These are phyloP conservation scores for Lacerta agilis DNA, from an alignment of 2,797 vertebrate species.

Conservation along the genomic window DNA sequence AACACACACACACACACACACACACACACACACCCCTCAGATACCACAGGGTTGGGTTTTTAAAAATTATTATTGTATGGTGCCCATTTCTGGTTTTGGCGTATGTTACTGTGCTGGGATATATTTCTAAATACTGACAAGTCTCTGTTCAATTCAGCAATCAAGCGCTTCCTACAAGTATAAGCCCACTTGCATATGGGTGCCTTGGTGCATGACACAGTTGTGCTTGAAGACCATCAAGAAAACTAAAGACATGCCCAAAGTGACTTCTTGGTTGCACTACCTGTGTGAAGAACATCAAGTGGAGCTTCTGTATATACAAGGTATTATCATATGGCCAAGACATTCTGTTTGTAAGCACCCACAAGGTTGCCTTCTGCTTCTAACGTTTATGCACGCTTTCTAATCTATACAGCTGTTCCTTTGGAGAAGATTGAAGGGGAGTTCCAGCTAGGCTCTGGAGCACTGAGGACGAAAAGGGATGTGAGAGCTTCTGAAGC, in stretches of 20 bases:
- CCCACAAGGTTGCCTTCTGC: slow-evolving; percentile 16
- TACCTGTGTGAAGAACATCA: slow-evolving; percentile 76
- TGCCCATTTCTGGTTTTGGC: not conserved
- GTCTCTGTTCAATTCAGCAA: slow-evolving; percentile 62
- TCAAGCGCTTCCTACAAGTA: slow-evolving; percentile 49
- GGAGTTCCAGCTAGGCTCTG: slow-evolving; percentile 82
- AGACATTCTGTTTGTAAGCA: not conserved
- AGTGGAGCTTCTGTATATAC: slow-evolving; percentile 63
- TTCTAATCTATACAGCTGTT: slow-evolving; percentile 68
- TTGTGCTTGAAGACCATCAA: accelerated
- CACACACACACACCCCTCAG: too few species aligned
- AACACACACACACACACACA: not conserved
- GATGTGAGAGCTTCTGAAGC: not conserved
- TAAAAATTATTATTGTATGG: not conserved
- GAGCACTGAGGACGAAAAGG: slow-evolving; percentile 73
- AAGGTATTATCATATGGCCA: slow-evolving; percentile 70
- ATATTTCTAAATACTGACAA: slow-evolving; percentile 30
- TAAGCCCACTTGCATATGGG: slow-evolving; percentile 47
- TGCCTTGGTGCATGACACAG: accelerated
- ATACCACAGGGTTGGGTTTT: not conserved
- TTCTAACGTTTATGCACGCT: slow-evolving; percentile 37
- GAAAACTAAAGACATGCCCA: slow-evolving; percentile 54
- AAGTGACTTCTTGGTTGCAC: slow-evolving; percentile 66
- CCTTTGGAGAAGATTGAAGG: slow-evolving; percentile 80
- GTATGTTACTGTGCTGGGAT: not conserved